phyloP scores from a whole-genome alignment of 2,113 vertebrate species.

The Austrofundulus limnaeus region DNA sequence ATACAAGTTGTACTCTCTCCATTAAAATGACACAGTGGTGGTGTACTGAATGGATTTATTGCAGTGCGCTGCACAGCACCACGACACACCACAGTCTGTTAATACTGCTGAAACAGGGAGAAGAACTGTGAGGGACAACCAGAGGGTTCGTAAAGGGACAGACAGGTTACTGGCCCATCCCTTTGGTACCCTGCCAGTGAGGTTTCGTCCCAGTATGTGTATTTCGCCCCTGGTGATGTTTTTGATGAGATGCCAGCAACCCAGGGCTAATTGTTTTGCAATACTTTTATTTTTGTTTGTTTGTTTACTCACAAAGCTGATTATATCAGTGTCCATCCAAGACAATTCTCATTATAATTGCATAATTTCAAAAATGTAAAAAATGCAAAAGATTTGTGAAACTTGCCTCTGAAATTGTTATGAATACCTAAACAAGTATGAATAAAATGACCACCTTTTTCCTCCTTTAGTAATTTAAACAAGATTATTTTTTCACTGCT shows the following conservation, averaged over 20 bases:
- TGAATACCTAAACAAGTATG: no score
- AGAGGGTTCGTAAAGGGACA: neutral
- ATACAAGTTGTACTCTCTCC: neutral
- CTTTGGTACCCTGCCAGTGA: neutral
- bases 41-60: neutral
- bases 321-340: neutral
- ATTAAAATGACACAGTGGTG: conserved; percentile 4
- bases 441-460: no score
- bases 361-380: no score
- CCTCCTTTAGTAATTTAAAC: no score
- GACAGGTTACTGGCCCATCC: neutral
- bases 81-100: neutral
- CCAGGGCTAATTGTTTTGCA: no score
- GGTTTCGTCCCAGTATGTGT: neutral
- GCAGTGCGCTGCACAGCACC: neutral
- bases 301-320: neutral
- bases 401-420: no score
- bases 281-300: no score
- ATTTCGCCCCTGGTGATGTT: neutral
- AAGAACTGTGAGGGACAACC: neutral
- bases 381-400: no score
- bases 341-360: no score
- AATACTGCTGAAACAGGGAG: neutral
- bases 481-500: no score
- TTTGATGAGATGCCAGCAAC: neutral